These are phyloP conservation scores for Phylloscopus trochiloides DNA, from an alignment of 2,113 vertebrate genomes.

Conservation along the genomic window DNA sequence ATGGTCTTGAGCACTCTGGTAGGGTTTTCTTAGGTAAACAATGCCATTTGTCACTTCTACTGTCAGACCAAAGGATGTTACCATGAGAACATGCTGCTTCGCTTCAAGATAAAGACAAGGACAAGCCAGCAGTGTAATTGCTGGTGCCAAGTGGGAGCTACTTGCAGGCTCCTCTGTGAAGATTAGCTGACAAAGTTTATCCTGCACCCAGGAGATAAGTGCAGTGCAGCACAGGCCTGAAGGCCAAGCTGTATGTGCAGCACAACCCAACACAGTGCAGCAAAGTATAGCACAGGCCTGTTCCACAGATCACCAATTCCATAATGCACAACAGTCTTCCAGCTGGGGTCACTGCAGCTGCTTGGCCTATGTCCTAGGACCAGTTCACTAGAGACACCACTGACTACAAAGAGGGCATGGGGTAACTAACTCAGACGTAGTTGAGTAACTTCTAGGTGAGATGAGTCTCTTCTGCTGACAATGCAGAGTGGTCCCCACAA, in stretches of 20 bases:
- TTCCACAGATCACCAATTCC: not conserved
- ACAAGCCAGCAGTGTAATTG: not conserved
- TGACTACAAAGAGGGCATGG: not conserved
- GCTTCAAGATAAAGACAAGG: slow-evolving; percentile 3
- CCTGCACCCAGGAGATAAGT: not conserved
- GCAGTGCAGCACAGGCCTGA: not conserved
- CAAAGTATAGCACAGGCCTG: not conserved
- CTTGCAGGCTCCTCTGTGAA: not conserved
- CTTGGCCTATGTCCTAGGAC: not conserved
- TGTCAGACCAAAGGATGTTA: not conserved
- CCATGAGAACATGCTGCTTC: not conserved
- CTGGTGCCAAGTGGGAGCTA: not conserved
- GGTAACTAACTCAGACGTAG: not conserved
- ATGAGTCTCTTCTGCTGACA: not conserved
- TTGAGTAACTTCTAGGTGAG: not conserved
- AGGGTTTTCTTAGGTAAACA: not conserved
- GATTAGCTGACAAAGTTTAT: not conserved
- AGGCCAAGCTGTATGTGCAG: not conserved
- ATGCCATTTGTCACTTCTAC: not conserved
- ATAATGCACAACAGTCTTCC: not conserved
- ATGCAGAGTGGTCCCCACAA: not conserved
- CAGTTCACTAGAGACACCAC: not conserved
- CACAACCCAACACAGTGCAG: not conserved
- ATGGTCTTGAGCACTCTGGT: not conserved
- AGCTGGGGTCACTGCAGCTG: not conserved